Evolutionary conservation across 2,888 invertebrate genomes (phyloP).

Genomic region (Apantesis nais): DNA sequence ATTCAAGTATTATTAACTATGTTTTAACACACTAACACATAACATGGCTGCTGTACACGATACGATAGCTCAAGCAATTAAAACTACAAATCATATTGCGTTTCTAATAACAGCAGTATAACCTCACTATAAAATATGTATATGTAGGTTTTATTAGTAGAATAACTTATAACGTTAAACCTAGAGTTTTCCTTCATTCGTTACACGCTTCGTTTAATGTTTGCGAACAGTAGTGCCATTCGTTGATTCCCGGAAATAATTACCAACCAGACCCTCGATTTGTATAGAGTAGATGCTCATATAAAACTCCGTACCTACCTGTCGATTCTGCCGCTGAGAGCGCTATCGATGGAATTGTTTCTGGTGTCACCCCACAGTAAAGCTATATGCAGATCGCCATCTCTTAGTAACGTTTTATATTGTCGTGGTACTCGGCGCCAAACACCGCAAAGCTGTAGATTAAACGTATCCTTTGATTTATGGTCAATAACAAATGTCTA

Average conservation of each 20-base stretch:
- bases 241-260: conserved; percentile 47
- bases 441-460: conserved; percentile 90
- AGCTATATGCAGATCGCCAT: conserved; percentile 92
- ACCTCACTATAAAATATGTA: conserved; percentile 41
- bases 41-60: conserved; percentile 26
- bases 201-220: conserved; percentile 76
- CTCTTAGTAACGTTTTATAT: conserved; percentile 91
- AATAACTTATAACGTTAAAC: conserved; percentile 54
- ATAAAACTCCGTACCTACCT: conserved; percentile 75
- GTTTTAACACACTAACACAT: conserved; percentile 20
- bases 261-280: conserved; percentile 30
- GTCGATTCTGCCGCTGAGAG: conserved; percentile 89
- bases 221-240: conserved; percentile 60
- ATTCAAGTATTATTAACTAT: conserved; percentile 26
- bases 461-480: conserved; percentile 33
- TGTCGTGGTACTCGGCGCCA: conserved; percentile 95
- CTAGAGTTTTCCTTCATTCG: conserved; percentile 73
- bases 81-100: conserved; percentile 51
- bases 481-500: conserved; percentile 22
- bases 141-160: conserved; percentile 59
- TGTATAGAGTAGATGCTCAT: conserved; percentile 38
- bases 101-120: conserved; percentile 45
- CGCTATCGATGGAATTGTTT: conserved; percentile 88
- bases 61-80: conserved; percentile 48
- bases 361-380: conserved; percentile 89